These are phyloP conservation scores for Cebidichthys violaceus DNA, from an alignment of 2,113 vertebrate species.

Conservation along the genomic window DNA sequence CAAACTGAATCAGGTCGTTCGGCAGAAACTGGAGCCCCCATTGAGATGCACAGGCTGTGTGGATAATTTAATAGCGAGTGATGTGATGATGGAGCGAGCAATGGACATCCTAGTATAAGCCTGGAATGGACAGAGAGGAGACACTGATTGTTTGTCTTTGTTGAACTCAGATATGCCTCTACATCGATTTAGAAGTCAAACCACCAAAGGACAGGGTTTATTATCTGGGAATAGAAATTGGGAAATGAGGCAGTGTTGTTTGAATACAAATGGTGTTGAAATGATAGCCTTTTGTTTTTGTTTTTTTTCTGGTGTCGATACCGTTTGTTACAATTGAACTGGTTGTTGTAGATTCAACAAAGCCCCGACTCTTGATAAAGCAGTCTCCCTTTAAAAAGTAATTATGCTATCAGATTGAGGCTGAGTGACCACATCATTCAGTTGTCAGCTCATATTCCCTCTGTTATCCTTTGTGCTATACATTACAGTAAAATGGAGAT, in stretches of 20 bases:
- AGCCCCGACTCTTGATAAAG: constrained; percentile 22
- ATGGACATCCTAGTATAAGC: constrained; percentile 34
- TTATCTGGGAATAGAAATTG: constrained; percentile 31
- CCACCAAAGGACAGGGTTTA: constrained; percentile 3
- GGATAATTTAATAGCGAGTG: constrained; percentile 74
- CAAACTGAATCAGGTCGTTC: constrained; percentile 69
- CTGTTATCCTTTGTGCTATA: constrained; percentile 53
- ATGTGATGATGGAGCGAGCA: constrained; percentile 56
- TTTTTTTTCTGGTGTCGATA: neutral
- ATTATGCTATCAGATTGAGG: constrained; percentile 61
- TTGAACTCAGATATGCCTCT: constrained; percentile 43
- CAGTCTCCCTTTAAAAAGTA: constrained; percentile 30
- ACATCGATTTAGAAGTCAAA: constrained; percentile 36
- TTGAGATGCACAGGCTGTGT: constrained; percentile 61
- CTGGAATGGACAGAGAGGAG: constrained; percentile 25
- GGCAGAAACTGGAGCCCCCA: constrained; percentile 70
- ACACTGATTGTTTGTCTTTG: constrained; percentile 47
- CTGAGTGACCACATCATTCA: constrained; percentile 58
- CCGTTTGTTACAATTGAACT: constrained; percentile 22
- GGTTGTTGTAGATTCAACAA: constrained; percentile 27
- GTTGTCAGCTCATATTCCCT: constrained; percentile 58
- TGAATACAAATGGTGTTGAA: constrained; percentile 40
- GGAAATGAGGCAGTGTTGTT: constrained; percentile 13
- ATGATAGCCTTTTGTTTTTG: constrained; percentile 27
- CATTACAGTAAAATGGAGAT: constrained; percentile 75